Base-by-base conservation (phyloP, 1,140 invertebrate species). In the Trinorchestia longiramus region DNA sequence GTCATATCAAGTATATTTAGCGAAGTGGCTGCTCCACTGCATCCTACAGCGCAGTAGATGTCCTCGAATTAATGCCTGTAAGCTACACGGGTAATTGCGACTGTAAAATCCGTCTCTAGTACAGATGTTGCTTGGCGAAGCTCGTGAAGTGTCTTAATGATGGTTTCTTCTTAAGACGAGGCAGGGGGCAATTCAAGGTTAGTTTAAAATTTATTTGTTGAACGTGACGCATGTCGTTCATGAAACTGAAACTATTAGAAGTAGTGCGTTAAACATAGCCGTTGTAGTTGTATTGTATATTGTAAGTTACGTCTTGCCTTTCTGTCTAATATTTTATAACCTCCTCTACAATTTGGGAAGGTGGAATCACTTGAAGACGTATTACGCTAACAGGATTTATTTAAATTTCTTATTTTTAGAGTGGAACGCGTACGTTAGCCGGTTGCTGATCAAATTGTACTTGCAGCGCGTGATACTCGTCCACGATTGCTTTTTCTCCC, bases 1-100 rank as follows among this genome's bases (percentile, higher is more conserved):
- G 62, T 77, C 62, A 77, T 77, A 77, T 77, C 62, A 77, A 77
- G 62, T 77, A 77, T 77, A 77, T 77, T 77, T 19, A 77, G 62
- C 62, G 28, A 36, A 36, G 62, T 77, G 62, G 15, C 62, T 36
- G 62, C 28, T 11, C 36, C 36, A 36, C 1, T 77, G 62, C 36
- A 19, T 53, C 6, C 47, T 53, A 19, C 47, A 23, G 62, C 62
- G 62, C 8, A 19, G 62, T 36, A 36, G 28, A 36, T 77, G 62
- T 53, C 62, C 28, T 77, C 11, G 62, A 11, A 53, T 53, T 11
- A 53, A 53, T 53, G 6, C 47, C 47, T 77, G 15, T 3, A 77
- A 23, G 28, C 62, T 77, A 53, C 47, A 53, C 47, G 6, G 19
- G 47, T 6, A 19, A 53, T 6, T 53, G 6, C 47, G 6, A 53